Base-by-base conservation (phyloP, 1,140 invertebrate genomes). In the Platyura marginata region DNA sequence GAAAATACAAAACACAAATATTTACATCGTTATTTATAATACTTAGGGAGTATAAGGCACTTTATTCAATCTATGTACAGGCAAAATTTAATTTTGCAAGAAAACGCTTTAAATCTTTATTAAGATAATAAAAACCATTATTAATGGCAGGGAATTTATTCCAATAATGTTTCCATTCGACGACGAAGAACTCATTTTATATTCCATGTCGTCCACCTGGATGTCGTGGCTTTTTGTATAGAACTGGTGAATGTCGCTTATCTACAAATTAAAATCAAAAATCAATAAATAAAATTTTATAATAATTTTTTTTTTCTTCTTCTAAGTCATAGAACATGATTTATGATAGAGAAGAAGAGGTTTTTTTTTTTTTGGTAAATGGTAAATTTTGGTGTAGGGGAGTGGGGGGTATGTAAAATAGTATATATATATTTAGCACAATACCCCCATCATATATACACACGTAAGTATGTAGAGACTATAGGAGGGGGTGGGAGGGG, bases 221-320 rank as follows among this genome's bases (percentile, higher is more conserved):
- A 57, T 47, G 15, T 61, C 57, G 20, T 58, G 57, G 45, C 61
- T 56, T 42, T 54, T 49, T 5, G 59, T 61, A 37, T 59, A 61
- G 45, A 61, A 61, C 46, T 61, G 59, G 40, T 61, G 59, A 46
- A 61, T 59, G 41, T 61, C 59, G 44, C 59, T 61, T 20, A 61
- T 60, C 59, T 61, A 21, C 41, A 48, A 39, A 21, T 35, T 18
- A n/a, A 8, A 41, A 23, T 36, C 36, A 23, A 42, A 40, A 41
- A 25, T 22, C 10, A 19, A 38, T 41, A 41, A 16, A 32, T 33
- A 42, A 33, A n/a, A n/a, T n/a, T n/a, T n/a, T n/a, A n/a, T n/a
- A n/a, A n/a, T n/a, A n/a, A n/a, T n/a, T n/a, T n/a, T n/a, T n/a
- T n/a, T n/a, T n/a, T n/a, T n/a, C n/a, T n/a, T n/a, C n/a, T n/a